These are phyloP conservation scores for Camelus bactrianus DNA, from an alignment of 2,113 vertebrate species.

Conservation along the genomic window DNA sequence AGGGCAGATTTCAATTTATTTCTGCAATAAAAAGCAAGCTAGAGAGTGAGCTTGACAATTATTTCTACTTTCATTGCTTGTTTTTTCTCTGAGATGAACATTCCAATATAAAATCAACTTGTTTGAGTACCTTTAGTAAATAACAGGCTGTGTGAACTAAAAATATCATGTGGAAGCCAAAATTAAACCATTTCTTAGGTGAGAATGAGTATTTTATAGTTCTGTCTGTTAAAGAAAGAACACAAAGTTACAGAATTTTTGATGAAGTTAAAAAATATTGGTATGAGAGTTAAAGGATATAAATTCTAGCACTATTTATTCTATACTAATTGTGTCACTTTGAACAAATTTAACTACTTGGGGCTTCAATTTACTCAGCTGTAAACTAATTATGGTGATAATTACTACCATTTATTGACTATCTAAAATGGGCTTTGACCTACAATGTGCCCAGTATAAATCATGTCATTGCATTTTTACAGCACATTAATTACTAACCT, in stretches of 20 bases:
- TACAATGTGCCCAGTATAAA: background rate
- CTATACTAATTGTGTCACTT: background rate
- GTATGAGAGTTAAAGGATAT: background rate
- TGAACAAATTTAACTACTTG: conserved; percentile 14
- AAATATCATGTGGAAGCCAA: conserved; percentile 78
- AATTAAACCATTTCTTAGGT: conserved; percentile 77
- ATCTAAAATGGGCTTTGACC: background rate
- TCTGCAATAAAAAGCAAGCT: conserved; percentile 84
- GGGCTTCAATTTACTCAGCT: background rate
- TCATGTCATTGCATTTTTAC: background rate
- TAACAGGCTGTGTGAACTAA: conserved; percentile 81
- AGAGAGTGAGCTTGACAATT: conserved; percentile 87
- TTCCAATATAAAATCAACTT: conserved; percentile 85
- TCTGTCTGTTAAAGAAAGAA: conserved; percentile 75
- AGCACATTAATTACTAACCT: background rate
- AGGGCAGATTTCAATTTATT: conserved; percentile 88
- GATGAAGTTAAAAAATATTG: background rate
- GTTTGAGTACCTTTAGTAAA: conserved; percentile 84
- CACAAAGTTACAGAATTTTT: conserved; percentile 29
- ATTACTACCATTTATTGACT: conserved; percentile 35
- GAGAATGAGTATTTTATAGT: conserved; percentile 83
- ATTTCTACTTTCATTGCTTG: conserved; percentile 82
- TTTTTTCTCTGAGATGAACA: conserved; percentile 81
- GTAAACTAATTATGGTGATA: background rate
- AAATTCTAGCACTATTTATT: conserved; percentile 6